Evolutionary conservation across 2,888 invertebrate genomes (phyloP).

Genomic region (Melanophora roralis): DNA sequence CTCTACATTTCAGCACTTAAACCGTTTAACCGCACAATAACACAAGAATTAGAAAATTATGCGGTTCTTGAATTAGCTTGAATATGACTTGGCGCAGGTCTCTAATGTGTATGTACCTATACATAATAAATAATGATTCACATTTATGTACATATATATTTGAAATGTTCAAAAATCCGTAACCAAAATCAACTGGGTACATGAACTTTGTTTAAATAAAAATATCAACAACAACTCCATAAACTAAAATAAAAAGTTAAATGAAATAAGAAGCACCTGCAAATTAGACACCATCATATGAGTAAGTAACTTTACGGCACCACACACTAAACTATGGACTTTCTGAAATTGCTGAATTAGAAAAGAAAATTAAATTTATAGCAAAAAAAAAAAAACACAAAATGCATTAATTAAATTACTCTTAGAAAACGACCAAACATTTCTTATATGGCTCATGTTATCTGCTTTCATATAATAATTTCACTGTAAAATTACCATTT

Average conservation of each 20-base stretch:
- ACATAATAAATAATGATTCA: conserved; percentile 1
- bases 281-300: neutral
- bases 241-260: neutral
- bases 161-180: conserved; percentile 46
- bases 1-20: no score
- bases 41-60: no score
- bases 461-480: neutral
- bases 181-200: conserved; percentile 29
- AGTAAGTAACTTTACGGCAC: neutral
- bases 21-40: no score
- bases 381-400: neutral
- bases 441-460: neutral
- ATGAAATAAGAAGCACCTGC: neutral
- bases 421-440: neutral
- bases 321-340: conserved; percentile 3
- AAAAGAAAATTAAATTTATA: conserved; percentile 10
- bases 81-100: no score
- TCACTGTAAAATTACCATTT: conserved; percentile 5
- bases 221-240: neutral
- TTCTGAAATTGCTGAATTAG: conserved; percentile 22
- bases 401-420: conserved; percentile 2
- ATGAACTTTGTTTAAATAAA: conserved; percentile 34
- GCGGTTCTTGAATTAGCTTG: no score
- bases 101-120: no score
- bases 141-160: neutral